Evolutionary conservation across 1,140 invertebrate genomes (phyloP).

Genomic region (Frieseomelitta varia): DNA sequence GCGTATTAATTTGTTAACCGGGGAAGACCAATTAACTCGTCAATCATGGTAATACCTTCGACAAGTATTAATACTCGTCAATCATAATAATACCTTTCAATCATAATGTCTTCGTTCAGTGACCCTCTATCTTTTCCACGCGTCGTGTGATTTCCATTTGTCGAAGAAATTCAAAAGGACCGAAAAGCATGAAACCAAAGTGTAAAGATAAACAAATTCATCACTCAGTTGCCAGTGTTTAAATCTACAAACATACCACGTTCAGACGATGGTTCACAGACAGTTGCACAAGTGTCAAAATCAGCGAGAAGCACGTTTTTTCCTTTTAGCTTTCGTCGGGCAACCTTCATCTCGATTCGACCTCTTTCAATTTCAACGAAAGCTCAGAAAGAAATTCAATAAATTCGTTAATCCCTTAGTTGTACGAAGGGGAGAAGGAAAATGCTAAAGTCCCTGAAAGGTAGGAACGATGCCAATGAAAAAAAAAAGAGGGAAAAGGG

Average conservation of each 20-base stretch:
- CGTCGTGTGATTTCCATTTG: background rate
- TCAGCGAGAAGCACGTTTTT: background rate
- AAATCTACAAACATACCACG: background rate
- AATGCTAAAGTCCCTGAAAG: background rate
- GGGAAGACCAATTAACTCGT: background rate
- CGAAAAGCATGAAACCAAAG: background rate
- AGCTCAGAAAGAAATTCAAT: too few species aligned
- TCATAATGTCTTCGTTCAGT: background rate
- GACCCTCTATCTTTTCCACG: too few species aligned
- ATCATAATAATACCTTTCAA: background rate
- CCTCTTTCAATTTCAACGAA: background rate
- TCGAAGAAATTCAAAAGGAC: background rate
- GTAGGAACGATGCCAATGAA: background rate
- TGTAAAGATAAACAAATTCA: background rate
- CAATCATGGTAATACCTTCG: background rate
- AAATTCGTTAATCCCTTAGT: background rate
- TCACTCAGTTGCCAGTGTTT: background rate
- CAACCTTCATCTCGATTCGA: background rate
- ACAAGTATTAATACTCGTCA: background rate
- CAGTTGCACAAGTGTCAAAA: background rate
- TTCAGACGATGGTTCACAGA: background rate
- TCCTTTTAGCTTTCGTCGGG: background rate
- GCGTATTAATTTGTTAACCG: background rate
- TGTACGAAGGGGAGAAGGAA: too few species aligned
- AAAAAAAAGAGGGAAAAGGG: background rate